Evolutionary conservation across 2,888 invertebrate genomes (phyloP), one percentile per base, ranked within the genome.

Genomic region (Catonia carolina): DNA sequence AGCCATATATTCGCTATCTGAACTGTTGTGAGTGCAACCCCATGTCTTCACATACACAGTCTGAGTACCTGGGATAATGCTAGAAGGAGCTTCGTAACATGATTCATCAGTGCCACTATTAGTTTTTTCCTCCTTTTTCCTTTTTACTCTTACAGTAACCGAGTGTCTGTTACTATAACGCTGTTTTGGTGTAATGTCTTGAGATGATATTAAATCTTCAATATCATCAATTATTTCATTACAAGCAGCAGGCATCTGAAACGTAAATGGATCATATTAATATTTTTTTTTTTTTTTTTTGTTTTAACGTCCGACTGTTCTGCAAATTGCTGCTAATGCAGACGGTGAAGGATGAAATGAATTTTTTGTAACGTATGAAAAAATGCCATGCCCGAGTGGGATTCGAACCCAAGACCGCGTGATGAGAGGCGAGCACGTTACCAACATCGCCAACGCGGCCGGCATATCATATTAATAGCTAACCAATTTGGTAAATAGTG

Each of bases 1-100:
- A 0, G 95, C 94, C 98, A 99, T 99, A 71, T 99, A 99, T 76
- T 99, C 98, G 1, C 93, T 89, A 72, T 99, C 98, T 0, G 95
- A 95, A 71, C 85, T 95, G 73, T 99, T 99, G 75, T 99, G 98
- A 0, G 96, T 89, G 72, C 97, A 98, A 3, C 97, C 97, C 97
- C 96, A 97, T 56, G 96, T 97, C 74, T 93, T 93, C 1, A 96
- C 80, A 67, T 84, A 93, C 45, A 94, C 81, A 42, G 77, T 83
- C 61, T 79, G 79, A 0, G 89, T 89, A 1, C 93, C 90, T 69
- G 77, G 76, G 66, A 80, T 74, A 58, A 74, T 66, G 58, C 75
- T 76, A 22, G 47, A 54, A 12, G 60, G 62, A 1, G 18, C 42
- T 6, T 54, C 23, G 49, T 68, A 58, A 6, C 8, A 6, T 6